Evolutionary conservation across 2,797 vertebrate species (phyloP).

Genomic region (Esox lucius): DNA sequence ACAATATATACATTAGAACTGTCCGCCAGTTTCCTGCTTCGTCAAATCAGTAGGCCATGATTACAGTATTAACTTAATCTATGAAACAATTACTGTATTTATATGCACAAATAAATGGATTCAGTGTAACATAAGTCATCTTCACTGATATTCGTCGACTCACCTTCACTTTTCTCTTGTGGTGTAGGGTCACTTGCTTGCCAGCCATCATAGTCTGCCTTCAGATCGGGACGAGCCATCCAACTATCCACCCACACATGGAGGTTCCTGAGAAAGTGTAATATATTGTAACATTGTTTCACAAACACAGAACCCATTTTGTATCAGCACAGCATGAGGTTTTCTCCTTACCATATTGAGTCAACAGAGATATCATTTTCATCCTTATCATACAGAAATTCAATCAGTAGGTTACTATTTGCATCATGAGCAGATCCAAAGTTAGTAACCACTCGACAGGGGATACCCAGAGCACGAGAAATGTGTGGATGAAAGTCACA

Average conservation of each 20-base stretch:
- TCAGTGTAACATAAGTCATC: too few species aligned
- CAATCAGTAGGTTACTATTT: slow-evolving; percentile 82
- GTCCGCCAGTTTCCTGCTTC: neutral
- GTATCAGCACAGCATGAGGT: too few species aligned
- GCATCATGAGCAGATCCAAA: slow-evolving; percentile 85
- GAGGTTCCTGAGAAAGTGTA: slow-evolving; percentile 79
- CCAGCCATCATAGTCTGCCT: slow-evolving; percentile 77
- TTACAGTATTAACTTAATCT: neutral
- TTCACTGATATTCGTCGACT: neutral
- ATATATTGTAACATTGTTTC: neutral
- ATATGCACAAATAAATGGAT: too few species aligned
- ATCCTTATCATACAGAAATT: slow-evolving; percentile 63
- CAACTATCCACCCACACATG: slow-evolving; percentile 90
- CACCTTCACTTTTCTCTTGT: slow-evolving; percentile 88
- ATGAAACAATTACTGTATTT: neutral
- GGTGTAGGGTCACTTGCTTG: slow-evolving; percentile 87
- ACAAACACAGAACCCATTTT: neutral
- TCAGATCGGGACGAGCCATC: slow-evolving; percentile 85
- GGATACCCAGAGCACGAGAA: slow-evolving; percentile 81
- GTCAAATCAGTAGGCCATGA: neutral
- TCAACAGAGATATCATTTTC: slow-evolving; percentile 62
- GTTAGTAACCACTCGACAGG: slow-evolving; percentile 86
- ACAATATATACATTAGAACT: too few species aligned
- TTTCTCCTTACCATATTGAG: slow-evolving; percentile 70
- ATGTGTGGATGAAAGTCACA: slow-evolving; percentile 41